Conservation (phyloP, 2,113 vertebrate genomes). For the Xenotilapia leptura region DNA sequence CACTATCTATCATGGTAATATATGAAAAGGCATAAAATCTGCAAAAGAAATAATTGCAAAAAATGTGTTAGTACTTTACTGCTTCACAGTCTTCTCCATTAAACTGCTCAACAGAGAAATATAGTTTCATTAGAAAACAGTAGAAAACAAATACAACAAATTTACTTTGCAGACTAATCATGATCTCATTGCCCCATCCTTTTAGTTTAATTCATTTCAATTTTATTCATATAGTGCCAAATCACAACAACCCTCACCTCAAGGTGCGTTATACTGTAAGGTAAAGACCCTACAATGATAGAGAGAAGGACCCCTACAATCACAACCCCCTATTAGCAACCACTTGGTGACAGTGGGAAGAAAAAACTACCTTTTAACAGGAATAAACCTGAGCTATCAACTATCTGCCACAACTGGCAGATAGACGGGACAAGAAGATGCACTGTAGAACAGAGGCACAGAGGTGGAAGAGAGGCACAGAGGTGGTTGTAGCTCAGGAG, state of each 20-base stretch:
- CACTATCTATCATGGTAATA: neutral
- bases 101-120: neutral
- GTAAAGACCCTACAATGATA: neutral
- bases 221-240: neutral
- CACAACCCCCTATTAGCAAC: neutral
- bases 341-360: neutral
- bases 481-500: neutral
- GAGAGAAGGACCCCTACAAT: neutral
- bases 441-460: accelerated
- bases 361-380: neutral
- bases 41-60: neutral
- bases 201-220: neutral
- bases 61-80: neutral
- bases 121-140: neutral
- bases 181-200: neutral
- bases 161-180: neutral
- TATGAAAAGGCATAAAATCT: neutral
- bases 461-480: accelerated
- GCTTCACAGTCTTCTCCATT: neutral
- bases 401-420: neutral
- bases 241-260: neutral
- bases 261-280: neutral
- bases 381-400: neutral
- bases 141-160: neutral
- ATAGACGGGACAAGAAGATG: neutral